Evolutionary conservation across 2,113 vertebrate species (phyloP).

Genomic region (Mormyrus lacerda): DNA sequence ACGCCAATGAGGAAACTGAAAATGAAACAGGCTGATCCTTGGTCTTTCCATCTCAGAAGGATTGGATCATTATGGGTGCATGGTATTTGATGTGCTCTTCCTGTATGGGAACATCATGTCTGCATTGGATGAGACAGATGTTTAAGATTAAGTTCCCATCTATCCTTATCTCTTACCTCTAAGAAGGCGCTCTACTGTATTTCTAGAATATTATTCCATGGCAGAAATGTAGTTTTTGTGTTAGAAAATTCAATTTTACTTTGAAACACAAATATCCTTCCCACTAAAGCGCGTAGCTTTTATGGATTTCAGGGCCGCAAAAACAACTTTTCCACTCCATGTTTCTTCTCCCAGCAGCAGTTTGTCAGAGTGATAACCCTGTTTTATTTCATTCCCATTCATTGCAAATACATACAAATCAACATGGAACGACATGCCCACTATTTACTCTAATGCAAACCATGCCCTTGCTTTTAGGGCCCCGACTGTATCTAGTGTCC

Average conservation of each 20-base stretch:
- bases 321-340: constrained; percentile 22
- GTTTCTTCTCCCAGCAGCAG: constrained; percentile 37
- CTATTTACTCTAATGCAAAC: background rate
- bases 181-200: background rate
- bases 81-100: background rate
- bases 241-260: background rate
- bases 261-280: background rate
- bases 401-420: background rate
- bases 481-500: background rate
- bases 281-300: background rate
- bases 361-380: background rate
- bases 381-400: constrained; percentile 12
- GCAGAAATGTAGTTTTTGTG: background rate
- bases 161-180: background rate
- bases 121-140: background rate
- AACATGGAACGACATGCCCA: background rate
- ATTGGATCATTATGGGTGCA: background rate
- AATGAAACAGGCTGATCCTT: background rate
- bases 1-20: background rate
- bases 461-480: background rate
- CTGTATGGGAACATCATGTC: background rate
- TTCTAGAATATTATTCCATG: background rate
- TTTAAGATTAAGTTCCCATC: background rate
- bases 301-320: constrained; percentile 19
- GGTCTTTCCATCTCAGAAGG: background rate